A percentile compares a stretch with the other conserved stretches of the same genome.
Conservation (phyloP, 1,140 invertebrate species). For the Aphelenchoides fujianensis region DNA sequence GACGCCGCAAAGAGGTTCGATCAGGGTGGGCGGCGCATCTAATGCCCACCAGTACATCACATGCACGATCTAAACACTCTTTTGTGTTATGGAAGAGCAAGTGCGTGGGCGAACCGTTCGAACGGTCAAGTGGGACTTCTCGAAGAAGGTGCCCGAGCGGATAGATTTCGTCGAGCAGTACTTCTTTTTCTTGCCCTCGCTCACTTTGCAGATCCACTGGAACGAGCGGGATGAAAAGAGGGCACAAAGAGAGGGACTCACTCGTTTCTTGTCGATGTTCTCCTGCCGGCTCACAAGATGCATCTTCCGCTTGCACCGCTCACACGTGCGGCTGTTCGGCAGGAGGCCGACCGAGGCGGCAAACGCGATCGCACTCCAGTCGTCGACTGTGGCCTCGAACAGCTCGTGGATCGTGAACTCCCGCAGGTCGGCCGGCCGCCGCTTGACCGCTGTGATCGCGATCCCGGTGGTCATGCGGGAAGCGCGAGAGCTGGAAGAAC, state of each 20-base stretch:
- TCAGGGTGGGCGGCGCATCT: slow-evolving; percentile 7
- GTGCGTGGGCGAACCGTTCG: neutral
- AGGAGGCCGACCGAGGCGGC: slow-evolving; percentile 19
- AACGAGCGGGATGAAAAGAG: neutral
- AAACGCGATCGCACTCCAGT: slow-evolving; percentile 16
- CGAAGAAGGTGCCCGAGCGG: slow-evolving; percentile 18
- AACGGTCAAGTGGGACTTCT: slow-evolving; percentile 16
- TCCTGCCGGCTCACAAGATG: slow-evolving; percentile 18
- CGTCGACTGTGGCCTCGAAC: neutral
- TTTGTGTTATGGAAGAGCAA: neutral
- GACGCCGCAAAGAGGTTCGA: slow-evolving; percentile 17
- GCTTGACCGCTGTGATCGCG: neutral
- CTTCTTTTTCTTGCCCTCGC: slow-evolving; percentile 8
- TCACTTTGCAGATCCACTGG: slow-evolving; percentile 22
- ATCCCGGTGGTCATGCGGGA: no score
- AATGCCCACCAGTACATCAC: slow-evolving; percentile 19
- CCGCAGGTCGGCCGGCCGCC: neutral
- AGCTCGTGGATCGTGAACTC: slow-evolving; percentile 15
- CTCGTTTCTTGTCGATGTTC: slow-evolving; percentile 25
- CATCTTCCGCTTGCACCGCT: slow-evolving; percentile 14
- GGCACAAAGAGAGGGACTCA: neutral
- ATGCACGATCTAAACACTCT: slow-evolving; percentile 1
- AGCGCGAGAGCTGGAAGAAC: no score
- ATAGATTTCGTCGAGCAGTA: slow-evolving; percentile 16
- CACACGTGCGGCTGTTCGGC: slow-evolving; percentile 14